Conservation (phyloP, 2,888 invertebrate genomes). For the Spisula subtruncata region DNA sequence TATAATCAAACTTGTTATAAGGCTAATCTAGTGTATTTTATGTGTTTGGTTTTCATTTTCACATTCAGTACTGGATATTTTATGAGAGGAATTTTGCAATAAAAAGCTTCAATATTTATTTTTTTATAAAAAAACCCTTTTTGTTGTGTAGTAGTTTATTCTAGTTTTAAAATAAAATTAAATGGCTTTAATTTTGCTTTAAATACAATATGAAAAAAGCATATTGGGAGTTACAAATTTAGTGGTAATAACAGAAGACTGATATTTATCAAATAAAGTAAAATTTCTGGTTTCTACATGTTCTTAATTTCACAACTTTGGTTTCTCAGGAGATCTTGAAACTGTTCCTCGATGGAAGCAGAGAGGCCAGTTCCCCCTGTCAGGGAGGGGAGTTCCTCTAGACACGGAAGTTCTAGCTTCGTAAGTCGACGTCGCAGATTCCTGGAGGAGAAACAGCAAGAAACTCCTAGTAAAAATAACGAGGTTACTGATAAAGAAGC, state of each 20-base stretch:
- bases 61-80: not conserved
- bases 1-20: not conserved
- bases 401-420: conserved; percentile 25
- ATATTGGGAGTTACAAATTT: not conserved
- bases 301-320: not conserved
- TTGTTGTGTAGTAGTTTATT: too few species aligned
- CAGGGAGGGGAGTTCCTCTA: conserved; percentile 41
- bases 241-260: not conserved
- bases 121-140: too few species aligned
- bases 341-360: conserved; percentile 39
- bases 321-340: conserved; percentile 38
- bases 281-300: not conserved
- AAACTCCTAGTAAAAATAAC: not conserved
- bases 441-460: not conserved
- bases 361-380: conserved; percentile 48
- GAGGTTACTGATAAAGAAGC: conserved; percentile 1
- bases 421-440: not conserved
- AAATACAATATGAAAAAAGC: too few species aligned
- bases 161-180: not conserved
- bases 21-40: conserved; percentile 4
- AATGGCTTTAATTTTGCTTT: not conserved
- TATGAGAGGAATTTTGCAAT: not conserved
- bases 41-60: not conserved
- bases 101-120: too few species aligned
- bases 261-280: not conserved